phyloP scores from a whole-genome alignment of 2,888 invertebrate species.

The Drosophila niveifrons region DNA sequence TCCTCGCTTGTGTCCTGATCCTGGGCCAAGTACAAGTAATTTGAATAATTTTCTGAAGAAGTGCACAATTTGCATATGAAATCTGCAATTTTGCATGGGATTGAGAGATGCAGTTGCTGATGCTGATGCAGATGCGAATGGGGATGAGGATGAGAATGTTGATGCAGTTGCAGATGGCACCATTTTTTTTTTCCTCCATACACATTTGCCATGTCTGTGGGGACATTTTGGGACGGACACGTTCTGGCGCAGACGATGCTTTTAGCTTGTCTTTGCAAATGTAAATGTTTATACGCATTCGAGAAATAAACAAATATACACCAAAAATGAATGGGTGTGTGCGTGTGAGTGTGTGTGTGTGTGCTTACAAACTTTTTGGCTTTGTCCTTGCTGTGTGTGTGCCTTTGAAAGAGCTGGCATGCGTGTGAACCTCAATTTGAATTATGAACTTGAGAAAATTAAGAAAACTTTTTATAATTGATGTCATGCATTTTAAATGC shows the following conservation, averaged over 20 bases:
- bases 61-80: conserved; percentile 77
- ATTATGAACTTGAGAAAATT: conserved; percentile 69
- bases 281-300: conserved; percentile 77
- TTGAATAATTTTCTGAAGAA: conserved; percentile 76
- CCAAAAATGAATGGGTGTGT: conserved; percentile 21
- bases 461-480: conserved; percentile 77
- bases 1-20: conserved; percentile 11
- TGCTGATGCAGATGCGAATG: not conserved
- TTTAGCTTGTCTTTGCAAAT: conserved; percentile 72
- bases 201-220: conserved; percentile 33
- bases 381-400: conserved; percentile 40
- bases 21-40: conserved; percentile 54
- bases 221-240: conserved; percentile 7
- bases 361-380: conserved; percentile 31
- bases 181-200: conserved; percentile 13
- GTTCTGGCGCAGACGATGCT: conserved; percentile 53
- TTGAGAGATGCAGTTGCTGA: conserved; percentile 24
- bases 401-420: conserved; percentile 47
- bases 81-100: conserved; percentile 66
- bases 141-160: not conserved
- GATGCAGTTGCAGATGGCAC: conserved; percentile 12
- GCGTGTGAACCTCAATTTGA: conserved; percentile 62
- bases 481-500: conserved; percentile 72
- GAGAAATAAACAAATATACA: conserved; percentile 71
- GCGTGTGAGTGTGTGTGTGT: conserved; percentile 3